phyloP scores from a whole-genome alignment of 2,888 invertebrate species.

The Lutraria lutraria region DNA sequence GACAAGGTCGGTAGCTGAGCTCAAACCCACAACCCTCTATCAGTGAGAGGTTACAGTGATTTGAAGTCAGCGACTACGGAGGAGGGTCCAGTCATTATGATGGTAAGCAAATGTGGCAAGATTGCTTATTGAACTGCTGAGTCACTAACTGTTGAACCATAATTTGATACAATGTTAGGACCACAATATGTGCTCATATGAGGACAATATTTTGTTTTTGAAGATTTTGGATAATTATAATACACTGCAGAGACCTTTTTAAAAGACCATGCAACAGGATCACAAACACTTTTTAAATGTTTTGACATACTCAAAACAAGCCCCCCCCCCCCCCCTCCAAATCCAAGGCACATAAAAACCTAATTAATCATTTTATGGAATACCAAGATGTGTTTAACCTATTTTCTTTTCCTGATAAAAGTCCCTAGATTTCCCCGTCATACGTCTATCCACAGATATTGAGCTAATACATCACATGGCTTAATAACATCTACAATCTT shows the following conservation, averaged over 20 bases:
- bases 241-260: not conserved
- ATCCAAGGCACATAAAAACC: not conserved
- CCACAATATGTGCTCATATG: too few species aligned
- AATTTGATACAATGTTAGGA: too few species aligned
- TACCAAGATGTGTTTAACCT: not conserved
- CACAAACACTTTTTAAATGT: not conserved
- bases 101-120: too few species aligned
- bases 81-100: too few species aligned
- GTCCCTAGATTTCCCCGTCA: not conserved
- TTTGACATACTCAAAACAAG: not conserved
- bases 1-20: too few species aligned
- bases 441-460: not conserved
- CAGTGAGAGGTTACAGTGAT: too few species aligned
- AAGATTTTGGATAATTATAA: not conserved
- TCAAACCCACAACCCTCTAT: too few species aligned
- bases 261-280: not conserved
- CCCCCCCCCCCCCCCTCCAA: not conserved
- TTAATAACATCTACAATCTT: slow-evolving; percentile 2
- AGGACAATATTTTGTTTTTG: too few species aligned
- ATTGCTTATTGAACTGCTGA: too few species aligned
- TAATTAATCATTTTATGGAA: not conserved
- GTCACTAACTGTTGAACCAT: too few species aligned
- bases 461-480: not conserved
- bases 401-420: not conserved
- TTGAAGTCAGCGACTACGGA: too few species aligned